A percentile compares a stretch with the other conserved stretches of the same genome.
phyloP scores from a whole-genome alignment of 2,888 invertebrate genomes.

The Agrochola lychnidis region DNA sequence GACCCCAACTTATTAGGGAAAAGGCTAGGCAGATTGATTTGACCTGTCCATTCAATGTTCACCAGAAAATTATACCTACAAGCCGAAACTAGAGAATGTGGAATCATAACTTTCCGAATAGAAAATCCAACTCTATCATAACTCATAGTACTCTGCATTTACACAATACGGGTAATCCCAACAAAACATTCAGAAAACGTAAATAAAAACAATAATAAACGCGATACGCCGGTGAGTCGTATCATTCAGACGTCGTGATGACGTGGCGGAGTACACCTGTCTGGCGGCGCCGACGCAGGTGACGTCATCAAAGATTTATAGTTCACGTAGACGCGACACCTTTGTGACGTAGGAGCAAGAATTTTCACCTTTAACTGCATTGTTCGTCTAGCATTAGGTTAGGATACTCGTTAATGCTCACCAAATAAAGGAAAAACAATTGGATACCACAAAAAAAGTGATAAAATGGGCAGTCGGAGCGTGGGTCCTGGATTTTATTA shows the following conservation, averaged over 20 bases:
- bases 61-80: no score
- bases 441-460: neutral
- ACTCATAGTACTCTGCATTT: neutral
- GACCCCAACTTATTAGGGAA: no score
- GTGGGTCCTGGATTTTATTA: neutral
- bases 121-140: no score
- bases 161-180: neutral
- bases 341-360: conserved; percentile 21
- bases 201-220: conserved; percentile 57
- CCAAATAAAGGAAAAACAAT: neutral
- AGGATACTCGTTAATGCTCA: neutral
- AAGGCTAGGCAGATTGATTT: no score
- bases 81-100: neutral
- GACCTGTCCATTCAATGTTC: no score
- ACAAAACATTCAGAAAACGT: conserved; percentile 22
- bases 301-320: conserved; percentile 59
- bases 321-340: conserved; percentile 35
- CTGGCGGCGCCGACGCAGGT: conserved; percentile 56
- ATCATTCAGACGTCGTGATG: conserved; percentile 48
- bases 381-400: neutral
- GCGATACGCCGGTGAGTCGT: conserved; percentile 40
- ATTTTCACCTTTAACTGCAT: conserved; percentile 1
- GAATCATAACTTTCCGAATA: neutral
- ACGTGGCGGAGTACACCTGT: conserved; percentile 60
- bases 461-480: no score